Base-by-base conservation (phyloP, 2,797 vertebrate genomes). In the Vireo griseus region DNA sequence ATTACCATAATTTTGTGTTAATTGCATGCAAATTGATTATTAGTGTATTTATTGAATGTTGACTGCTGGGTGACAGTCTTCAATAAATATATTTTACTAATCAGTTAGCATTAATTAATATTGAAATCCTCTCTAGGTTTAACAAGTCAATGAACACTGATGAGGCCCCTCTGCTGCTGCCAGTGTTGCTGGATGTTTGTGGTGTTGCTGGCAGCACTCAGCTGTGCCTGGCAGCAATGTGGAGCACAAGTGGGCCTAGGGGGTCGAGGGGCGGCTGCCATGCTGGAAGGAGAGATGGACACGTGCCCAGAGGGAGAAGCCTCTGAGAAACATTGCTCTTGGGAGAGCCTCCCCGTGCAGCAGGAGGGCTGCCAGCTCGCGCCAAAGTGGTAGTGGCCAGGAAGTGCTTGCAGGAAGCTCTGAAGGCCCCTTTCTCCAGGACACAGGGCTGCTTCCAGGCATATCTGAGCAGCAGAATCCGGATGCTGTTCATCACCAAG, bases 81-180 rank as follows among this genome's bases (percentile, higher is more conserved):
- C 86, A 92, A 61, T 95, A 96, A 91, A 83, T 91, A 86, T 39
- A 57, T 91, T 92, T 91, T 95, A 74, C 92, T 96, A 87, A 93
- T 94, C 86, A 96, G 57, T 92, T 90, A 92, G 35, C 52, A 71
- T 88, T 82, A 93, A 93, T 95, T 94, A 95, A 81, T 95, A 95
- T 26, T 0, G 0, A 93, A 95, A 88, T 86, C 52, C 82, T 90
- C 83, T 75, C 71, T 37, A 84, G 54, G 54, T 88, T 94, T 83
- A 67, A 50, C 54, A 61, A 87, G 80, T 51, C n/a, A 47, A 37
- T n/a, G 55, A 82, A 48, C 58, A 15, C 15, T 69, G 83, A 77
- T 58, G 55, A 80, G 63, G 47, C 20, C 54, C 42, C 52, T 87
- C 39, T 5, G 42, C 31, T 78, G 40, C 69, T 57, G 69, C 4